Evolutionary conservation across 1,140 invertebrate species (phyloP), one percentile per base, ranked within the genome.

Genomic region (Ceratosolen fusciceps): DNA sequence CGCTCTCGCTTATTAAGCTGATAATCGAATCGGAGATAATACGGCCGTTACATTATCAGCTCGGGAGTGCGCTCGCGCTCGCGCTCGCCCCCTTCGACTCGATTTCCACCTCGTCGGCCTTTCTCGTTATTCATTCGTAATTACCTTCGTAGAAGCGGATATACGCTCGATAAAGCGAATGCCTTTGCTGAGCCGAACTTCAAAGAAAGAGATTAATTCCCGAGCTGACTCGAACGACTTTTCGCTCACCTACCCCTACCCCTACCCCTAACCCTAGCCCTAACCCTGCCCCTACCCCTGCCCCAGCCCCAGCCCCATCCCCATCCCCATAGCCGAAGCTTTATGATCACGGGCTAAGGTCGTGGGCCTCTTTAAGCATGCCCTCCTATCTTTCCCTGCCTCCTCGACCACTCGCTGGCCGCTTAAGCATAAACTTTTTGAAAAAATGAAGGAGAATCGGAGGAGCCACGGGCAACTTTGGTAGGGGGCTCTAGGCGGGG

Each of bases 1-100:
- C 86, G 88, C 82, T 84, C 82, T 84, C 83, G 0, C 85, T 89
- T 88, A 89, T 89, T 89, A 89, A 85, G 84, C 87, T 83, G 86
- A 89, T 88, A 88, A 89, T 89, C 87, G 86, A 81, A 80, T 84
- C 85, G 83, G 85, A 83, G 83, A 84, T 85, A 88, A 87, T 89
- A 88, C 81, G 82, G 84, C 85, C 83, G 86, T 88, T 86, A 86
- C 84, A 87, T 88, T 87, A 88, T 88, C 85, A 85, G 83, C 82
- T 83, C 82, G 82, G 79, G 83, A 85, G 85, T 82, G 82, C 77
- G 81, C 80, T 85, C 43, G 39, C 5, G 16, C 29, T 4, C 2
- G 43, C 29, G 0, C 39, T 3, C 43, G 8, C n/a, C 52, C 31
- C 31, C 71, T 43, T 43, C 39, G 12, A 43, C 5, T 43, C 39